Evolutionary conservation across 37 sponge, comb jelly and placozoan species (phyloP).

Genomic region (Spongilla lacustris): DNA sequence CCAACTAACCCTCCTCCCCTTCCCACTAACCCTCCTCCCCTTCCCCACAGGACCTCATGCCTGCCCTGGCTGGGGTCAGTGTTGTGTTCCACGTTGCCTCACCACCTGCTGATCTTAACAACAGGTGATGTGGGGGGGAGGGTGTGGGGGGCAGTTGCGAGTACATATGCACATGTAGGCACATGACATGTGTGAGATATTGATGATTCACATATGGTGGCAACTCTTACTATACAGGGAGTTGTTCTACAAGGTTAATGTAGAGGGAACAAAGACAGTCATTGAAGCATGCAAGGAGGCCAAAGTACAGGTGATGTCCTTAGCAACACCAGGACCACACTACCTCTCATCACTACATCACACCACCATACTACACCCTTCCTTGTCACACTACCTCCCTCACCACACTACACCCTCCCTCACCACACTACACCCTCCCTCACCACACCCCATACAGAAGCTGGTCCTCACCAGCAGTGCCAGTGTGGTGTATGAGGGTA

Average conservation of each 20-base stretch:
- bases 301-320: constrained; percentile 62
- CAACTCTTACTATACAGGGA: constrained; percentile 14
- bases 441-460: constrained; percentile 46
- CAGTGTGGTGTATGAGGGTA: constrained; percentile 87
- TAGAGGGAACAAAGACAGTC: constrained; percentile 73
- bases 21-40: neutral
- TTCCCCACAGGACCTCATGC: constrained; percentile 54
- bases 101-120: constrained; percentile 66
- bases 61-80: constrained; percentile 65
- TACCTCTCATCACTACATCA: neutral
- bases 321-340: neutral
- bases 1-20: neutral
- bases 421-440: neutral
- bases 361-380: neutral
- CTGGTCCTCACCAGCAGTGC: constrained; percentile 92
- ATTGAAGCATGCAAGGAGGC: constrained; percentile 72
- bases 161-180: no score
- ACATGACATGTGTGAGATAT: no score
- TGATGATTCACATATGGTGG: no score
- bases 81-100: constrained; percentile 86
- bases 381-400: neutral
- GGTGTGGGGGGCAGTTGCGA: neutral
- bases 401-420: neutral
- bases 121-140: constrained; percentile 14
- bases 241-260: constrained; percentile 80